phyloP scores from a whole-genome alignment of 2,113 vertebrate genomes.

The Protobothrops flavoviridis region DNA sequence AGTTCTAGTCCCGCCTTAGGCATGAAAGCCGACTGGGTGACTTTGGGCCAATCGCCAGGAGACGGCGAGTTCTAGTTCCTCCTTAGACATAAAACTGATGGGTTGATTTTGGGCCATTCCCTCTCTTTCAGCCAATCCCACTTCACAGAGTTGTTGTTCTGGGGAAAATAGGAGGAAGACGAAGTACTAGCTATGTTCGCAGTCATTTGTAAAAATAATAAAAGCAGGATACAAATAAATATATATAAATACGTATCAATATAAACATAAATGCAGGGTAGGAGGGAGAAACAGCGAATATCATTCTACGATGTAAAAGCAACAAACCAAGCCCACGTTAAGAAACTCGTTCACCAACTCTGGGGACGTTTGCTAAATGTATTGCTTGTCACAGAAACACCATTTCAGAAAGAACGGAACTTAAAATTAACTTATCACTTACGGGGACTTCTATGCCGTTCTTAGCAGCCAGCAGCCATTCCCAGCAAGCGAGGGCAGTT shows the following conservation, averaged over 20 bases:
- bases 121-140: too few species aligned
- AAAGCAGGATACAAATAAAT: too few species aligned
- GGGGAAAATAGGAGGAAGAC: too few species aligned
- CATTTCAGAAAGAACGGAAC: not conserved
- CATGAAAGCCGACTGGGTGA: too few species aligned
- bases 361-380: not conserved
- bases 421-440: constrained; percentile 14
- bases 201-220: not conserved
- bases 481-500: constrained; percentile 95
- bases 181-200: not conserved
- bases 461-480: constrained; percentile 95
- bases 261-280: not conserved
- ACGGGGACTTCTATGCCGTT: constrained; percentile 93
- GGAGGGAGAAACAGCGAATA: not conserved
- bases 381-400: not conserved
- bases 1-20: too few species aligned
- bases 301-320: not conserved
- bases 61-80: too few species aligned
- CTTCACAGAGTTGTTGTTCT: too few species aligned
- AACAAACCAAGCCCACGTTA: not conserved
- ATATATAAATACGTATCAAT: not conserved
- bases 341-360: not conserved
- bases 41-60: too few species aligned
- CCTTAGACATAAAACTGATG: too few species aligned
- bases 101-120: too few species aligned